Evolutionary conservation across 2,113 vertebrate genomes (phyloP), one percentile per base, ranked within the genome.

Genomic region (Leptobrachium leishanense): DNA sequence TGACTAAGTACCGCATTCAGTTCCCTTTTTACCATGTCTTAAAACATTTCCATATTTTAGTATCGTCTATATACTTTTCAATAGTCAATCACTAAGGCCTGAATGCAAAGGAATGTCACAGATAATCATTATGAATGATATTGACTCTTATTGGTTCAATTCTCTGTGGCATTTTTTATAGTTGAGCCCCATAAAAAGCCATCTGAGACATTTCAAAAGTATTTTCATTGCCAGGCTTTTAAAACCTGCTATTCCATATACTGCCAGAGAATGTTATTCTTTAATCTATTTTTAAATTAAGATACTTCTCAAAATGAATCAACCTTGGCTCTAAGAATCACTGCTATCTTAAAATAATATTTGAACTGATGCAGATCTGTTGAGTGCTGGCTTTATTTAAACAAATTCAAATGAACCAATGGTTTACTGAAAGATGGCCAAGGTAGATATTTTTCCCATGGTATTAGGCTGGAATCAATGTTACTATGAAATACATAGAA

Each of bases 171-270:
- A 41, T 55, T 31, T 31, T 74, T n/a, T 31, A 1, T 31, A 31
- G 40, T 3, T 73, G 63, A 67, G 43, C 77, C 50, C 31, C 74
- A 50, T 63, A 59, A n/a, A 80, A 57, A 44, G 40, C 65, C 74
- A 63, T 40, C 70, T 67, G 43, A 68, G 72, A 44, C 46, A 44
- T 55, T 3, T 9, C 57, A 50, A 73, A 62, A 67, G 53, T 41
- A 20, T 69, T 74, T 80, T 80, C 77, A 79, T 67, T 70, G 54
- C 69, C 13, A 9, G 73, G 76, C 54, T 77, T 77, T 77, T 63
- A 70, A 43, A 69, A 43, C 54, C 10, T 59, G 4, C n/a, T 77
- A 11, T 69, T 39, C 42, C 9, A 31, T 63, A 43, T 41, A 44
- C 15, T 13, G n/a, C 10, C 46, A 77, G 12, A 13, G 70, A 6